Evolutionary conservation across 2,797 vertebrate genomes (phyloP).

Genomic region (Monodelphis domestica): DNA sequence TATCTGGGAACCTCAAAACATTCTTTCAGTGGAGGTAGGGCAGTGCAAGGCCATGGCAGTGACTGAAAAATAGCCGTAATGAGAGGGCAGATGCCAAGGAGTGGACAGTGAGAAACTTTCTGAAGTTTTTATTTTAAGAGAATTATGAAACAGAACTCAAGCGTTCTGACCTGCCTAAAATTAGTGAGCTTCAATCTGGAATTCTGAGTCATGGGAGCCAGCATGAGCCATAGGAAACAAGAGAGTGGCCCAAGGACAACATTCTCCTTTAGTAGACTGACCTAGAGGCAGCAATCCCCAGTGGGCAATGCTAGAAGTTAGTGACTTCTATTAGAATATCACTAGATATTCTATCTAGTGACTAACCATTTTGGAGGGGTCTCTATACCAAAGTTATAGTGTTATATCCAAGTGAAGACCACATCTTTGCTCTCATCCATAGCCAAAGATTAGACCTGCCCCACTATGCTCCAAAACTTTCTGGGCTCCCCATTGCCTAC

Average conservation of each 20-base stretch:
- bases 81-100: neutral
- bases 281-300: neutral
- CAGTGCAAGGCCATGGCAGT: neutral
- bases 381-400: neutral
- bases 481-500: too few relatives aligned
- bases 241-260: constrained; percentile 25
- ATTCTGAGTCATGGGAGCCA: neutral
- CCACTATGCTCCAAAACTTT: too few relatives aligned
- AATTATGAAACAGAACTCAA: neutral
- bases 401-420: neutral
- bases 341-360: too few relatives aligned
- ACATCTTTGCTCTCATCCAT: neutral
- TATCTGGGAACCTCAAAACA: neutral
- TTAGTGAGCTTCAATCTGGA: neutral
- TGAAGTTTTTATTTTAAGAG: neutral
- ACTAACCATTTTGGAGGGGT: neutral
- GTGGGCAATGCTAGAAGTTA: neutral
- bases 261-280: neutral
- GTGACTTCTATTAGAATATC: too few relatives aligned
- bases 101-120: constrained; percentile 11
- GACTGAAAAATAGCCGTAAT: neutral
- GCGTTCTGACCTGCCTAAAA: neutral
- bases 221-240: neutral
- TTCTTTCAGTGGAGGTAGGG: neutral
- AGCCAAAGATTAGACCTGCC: neutral